Evolutionary conservation across 2,888 invertebrate species (phyloP), one percentile per base, ranked within the genome.

Genomic region (Stenchaetothrips biformis): DNA sequence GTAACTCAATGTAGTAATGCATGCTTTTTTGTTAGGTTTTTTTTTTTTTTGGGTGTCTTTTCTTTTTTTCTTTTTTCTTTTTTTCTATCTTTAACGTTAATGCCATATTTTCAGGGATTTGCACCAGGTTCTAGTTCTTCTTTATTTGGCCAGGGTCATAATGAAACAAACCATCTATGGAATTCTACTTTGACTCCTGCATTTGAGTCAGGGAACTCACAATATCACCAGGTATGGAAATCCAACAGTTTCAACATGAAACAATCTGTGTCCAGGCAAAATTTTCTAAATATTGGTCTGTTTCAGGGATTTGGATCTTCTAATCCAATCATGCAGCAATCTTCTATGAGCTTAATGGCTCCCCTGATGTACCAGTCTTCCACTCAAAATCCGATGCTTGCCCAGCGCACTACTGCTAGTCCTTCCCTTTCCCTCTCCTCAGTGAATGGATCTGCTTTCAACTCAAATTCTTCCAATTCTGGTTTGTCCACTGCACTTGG

Each of bases 71-170:
- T 9, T 4, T n/a, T n/a, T n/a, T n/a, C n/a, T n/a, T n/a, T n/a
- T n/a, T 78, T 78, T 48, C 27, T 18, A 25, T 3, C 27, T 9
- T 27, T 37, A 4, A 7, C 78, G 9, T 37, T 47, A 11, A 27
- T 78, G 48, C 6, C 78, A 21, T 27, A 8, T 77, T 77, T 77
- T 77, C 77, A 77, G 37, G 25, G 25, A 77, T 77, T 77, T n/a
- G 37, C 4, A 77, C 7, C 27, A 77, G 11, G 37, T 77, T 77
- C 37, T 37, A 37, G 11, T 11, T 11, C 67, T 25, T 74, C 67
- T 74, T 7, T 74, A 11, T 74, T 74, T 74, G 67, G 67, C 21
- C 67, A 21, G 8, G 8, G 4, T 7, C 67, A 74, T 4, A 74
- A 74, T 25, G 67, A 74, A 21, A 74, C 67, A 9, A 11, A 21